Evolutionary conservation across 2,888 invertebrate species (phyloP), one percentile per base, ranked within the genome.

Genomic region (Clanis bilineata): DNA sequence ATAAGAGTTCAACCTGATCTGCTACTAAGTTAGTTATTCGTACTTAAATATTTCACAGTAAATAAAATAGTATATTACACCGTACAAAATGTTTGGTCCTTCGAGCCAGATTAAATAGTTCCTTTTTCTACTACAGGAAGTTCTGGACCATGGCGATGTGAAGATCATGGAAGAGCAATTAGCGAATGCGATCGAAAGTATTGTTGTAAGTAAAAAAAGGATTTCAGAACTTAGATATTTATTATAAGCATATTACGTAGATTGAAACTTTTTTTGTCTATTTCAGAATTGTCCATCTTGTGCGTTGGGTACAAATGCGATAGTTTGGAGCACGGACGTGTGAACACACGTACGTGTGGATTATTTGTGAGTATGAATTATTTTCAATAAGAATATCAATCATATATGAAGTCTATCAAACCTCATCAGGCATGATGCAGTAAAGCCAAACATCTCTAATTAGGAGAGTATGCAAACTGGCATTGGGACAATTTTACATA

Each of bases 261-360:
- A n/a, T n/a, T n/a, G n/a, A n/a, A n/a, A n/a, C n/a, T n/a, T n/a
- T 18, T 39, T 39, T 41, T 44, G 4, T 43, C 9, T 71, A 25
- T 82, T 82, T n/a, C 85, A 92, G 92, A 92, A 92, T 84, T 92
- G 92, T 88, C 92, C 92, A 81, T 92, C 92, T 85, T 92, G 92
- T 86, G 92, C 92, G 74, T 81, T 92, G 84, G 92, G 92, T 72
- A 91, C 91, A 80, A 92, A 92, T 86, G 88, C 92, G 82, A 92
- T 92, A 87, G 89, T 92, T 86, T 92, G 92, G 92, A 92, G 92
- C 85, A 92, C 92, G 76, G 92, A 92, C 74, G 92, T 92, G 66
- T 92, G 81, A 74, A 66, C 68, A 71, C 66, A 70, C 70, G 68
- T 67, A 58, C 64, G 81, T 80, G 78, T 73, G 68, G 74, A 73